Base-by-base conservation (phyloP, 2,888 invertebrate species). In the Acronicta alni region DNA sequence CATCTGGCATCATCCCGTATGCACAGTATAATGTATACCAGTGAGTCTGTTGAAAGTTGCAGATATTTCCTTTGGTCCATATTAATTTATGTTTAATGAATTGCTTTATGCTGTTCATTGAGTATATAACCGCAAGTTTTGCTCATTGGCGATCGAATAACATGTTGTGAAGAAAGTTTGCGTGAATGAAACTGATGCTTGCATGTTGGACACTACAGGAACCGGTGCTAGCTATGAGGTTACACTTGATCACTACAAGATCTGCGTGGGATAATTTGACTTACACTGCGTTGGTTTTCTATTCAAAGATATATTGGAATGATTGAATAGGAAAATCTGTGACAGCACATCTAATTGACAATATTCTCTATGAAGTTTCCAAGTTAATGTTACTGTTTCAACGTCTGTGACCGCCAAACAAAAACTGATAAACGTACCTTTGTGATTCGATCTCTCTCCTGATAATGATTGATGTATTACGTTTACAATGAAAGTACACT, bases 141-240 rank as follows among this genome's bases (percentile, higher is more conserved):
- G 53, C 63, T 35, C 41, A 47, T 46, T 35, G 42, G 53, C 26
- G 62, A 60, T 76, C 69, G 63, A 64, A 56, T 77, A 61, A 71
- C 67, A 71, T 67, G 63, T 68, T 81, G 79, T 79, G 76, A 82
- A 82, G 82, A 84, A 83, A 83, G 82, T 80, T 78, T 52, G 66
- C 68, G 65, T 67, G 62, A 81, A 75, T 66, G 66, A 72, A 76
- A 76, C 72, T 71, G 72, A 73, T 72, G 65, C 75, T 56, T 57
- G 53, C 72, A 67, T 68, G 57, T 63, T 69, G 67, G 83, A 73
- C 78, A 79, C 74, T 72, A 69, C 70, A 72, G 64, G 77, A 72
- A 80, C 67, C 64, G 67, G 72, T 72, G 66, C 59, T 63, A 57
- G 66, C 57, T 72, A 70, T 76, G 72, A 73, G 57, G 68, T 82